phyloP scores from a whole-genome alignment of 1,140 invertebrate genomes.

The Cataglyphis hispanica region DNA sequence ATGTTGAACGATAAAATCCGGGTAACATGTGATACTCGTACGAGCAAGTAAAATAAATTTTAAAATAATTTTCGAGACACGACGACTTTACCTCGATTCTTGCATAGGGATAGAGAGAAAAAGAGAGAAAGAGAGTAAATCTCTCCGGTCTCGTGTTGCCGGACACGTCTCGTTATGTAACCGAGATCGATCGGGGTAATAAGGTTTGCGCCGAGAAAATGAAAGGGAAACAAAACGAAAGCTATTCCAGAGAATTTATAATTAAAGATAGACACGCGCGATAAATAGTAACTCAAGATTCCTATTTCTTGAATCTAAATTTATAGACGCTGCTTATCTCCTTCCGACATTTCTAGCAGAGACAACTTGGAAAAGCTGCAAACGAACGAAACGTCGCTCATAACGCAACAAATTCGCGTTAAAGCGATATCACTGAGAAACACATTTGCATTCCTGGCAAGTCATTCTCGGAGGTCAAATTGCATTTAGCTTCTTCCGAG shows the following conservation, averaged over 20 bases:
- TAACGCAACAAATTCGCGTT: constrained; percentile 1
- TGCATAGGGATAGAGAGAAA: neutral
- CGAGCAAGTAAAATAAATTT: constrained; percentile 15
- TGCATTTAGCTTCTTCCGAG: constrained; percentile 25
- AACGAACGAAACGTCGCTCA: constrained; percentile 4
- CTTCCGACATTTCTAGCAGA: neutral
- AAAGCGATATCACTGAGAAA: constrained; percentile 16
- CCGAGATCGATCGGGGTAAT: neutral
- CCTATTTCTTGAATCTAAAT: constrained; percentile 3
- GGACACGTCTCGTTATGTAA: constrained; percentile 13
- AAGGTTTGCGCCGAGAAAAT: neutral
- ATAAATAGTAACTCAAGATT: constrained; percentile 18
- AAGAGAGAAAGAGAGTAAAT: neutral
- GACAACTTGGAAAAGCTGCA: neutral
- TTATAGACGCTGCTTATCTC: constrained; percentile 22
- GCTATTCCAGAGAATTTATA: constrained; percentile 14
- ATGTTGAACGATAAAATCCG: constrained; percentile 25
- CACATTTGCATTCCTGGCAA: constrained; percentile 40
- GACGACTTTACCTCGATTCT: neutral
- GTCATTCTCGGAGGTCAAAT: constrained; percentile 2
- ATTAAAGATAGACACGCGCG: constrained; percentile 5
- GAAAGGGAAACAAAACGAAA: neutral
- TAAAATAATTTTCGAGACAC: neutral
- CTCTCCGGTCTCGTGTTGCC: neutral
- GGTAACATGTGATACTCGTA: neutral